Percentiles rank a stretch among this genome's conserved stretches.
Evolutionary conservation across 2,113 vertebrate genomes (phyloP).

Genomic region (Macquaria australasica): DNA sequence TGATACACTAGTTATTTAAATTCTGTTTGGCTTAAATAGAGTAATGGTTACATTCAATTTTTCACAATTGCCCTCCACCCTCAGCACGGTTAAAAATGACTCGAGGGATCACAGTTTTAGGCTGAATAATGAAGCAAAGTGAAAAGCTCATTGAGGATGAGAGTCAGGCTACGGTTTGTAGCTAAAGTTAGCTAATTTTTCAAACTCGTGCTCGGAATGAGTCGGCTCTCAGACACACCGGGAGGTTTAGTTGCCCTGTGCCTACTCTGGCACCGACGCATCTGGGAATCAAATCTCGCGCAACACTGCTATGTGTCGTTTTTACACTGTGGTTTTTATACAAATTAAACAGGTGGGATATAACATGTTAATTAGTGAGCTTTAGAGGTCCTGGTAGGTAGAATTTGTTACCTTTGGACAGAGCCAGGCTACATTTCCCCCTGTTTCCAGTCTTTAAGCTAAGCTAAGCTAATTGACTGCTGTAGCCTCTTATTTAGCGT

Average conservation of each 20-base stretch:
- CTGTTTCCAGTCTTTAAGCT: background rate
- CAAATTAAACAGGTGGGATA: slow-evolving; percentile 19
- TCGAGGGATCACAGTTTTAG: slow-evolving; percentile 45
- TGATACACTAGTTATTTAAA: slow-evolving; percentile 31
- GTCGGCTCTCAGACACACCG: slow-evolving; percentile 30
- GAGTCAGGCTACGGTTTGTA: slow-evolving; percentile 51
- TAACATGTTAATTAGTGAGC: background rate
- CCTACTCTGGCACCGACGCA: slow-evolving; percentile 49
- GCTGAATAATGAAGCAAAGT: slow-evolving; percentile 58
- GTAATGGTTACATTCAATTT: slow-evolving; percentile 67
- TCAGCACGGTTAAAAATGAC: slow-evolving; percentile 55
- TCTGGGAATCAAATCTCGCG: slow-evolving; percentile 61
- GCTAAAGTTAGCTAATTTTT: slow-evolving; percentile 53
- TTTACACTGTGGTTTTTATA: slow-evolving; percentile 1
- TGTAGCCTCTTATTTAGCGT: background rate
- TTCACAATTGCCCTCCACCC: slow-evolving; percentile 62
- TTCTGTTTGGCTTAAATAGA: slow-evolving; percentile 51
- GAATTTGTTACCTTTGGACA: background rate
- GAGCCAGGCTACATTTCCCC: background rate
- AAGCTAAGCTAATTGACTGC: background rate
- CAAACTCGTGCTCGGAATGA: slow-evolving; percentile 49
- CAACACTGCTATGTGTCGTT: background rate
- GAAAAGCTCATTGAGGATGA: slow-evolving; percentile 45
- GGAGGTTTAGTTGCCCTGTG: slow-evolving; percentile 23
- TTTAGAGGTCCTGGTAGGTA: background rate